These are phyloP conservation scores for Willisornis vidua DNA, from an alignment of 2,113 vertebrate species.

Conservation along the genomic window DNA sequence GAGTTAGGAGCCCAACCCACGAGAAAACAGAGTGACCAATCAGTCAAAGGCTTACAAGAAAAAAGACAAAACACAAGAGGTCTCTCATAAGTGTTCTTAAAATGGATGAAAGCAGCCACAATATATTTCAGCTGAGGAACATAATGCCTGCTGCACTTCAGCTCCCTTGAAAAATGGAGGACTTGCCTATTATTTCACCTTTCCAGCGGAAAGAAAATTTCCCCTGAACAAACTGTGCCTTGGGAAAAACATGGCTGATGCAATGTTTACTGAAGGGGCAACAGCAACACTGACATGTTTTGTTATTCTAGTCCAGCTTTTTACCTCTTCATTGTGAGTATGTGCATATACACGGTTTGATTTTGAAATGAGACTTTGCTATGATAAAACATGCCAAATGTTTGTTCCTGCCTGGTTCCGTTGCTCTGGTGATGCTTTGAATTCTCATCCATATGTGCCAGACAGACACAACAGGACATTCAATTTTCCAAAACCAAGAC, in stretches of 20 bases:
- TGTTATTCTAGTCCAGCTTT: not conserved
- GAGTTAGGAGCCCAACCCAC: not conserved
- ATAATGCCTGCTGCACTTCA: not conserved
- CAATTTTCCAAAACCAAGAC: conserved; percentile 55
- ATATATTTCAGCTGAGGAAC: not conserved
- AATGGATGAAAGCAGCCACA: not conserved
- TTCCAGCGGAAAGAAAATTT: not conserved
- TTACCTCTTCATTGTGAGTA: not conserved
- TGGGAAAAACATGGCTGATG: not conserved
- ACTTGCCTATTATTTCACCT: not conserved
- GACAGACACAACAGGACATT: conserved; percentile 59
- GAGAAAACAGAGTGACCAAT: not conserved
- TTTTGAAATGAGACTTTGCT: conserved; percentile 40
- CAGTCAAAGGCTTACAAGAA: not conserved
- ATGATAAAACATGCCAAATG: conserved; percentile 53
- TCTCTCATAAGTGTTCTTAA: not conserved
- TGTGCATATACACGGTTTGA: conserved; percentile 32
- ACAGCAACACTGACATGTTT: not conserved
- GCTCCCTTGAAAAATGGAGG: not conserved
- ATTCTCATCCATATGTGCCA: conserved; percentile 39
- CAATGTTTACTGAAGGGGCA: not conserved
- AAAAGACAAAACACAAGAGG: not conserved
- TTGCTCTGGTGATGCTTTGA: conserved; percentile 61
- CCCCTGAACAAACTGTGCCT: not conserved
- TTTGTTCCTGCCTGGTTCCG: conserved; percentile 64